Evolutionary conservation across 2,113 vertebrate species (phyloP), one percentile per base, ranked within the genome.

Genomic region (Psettodes erumei): DNA sequence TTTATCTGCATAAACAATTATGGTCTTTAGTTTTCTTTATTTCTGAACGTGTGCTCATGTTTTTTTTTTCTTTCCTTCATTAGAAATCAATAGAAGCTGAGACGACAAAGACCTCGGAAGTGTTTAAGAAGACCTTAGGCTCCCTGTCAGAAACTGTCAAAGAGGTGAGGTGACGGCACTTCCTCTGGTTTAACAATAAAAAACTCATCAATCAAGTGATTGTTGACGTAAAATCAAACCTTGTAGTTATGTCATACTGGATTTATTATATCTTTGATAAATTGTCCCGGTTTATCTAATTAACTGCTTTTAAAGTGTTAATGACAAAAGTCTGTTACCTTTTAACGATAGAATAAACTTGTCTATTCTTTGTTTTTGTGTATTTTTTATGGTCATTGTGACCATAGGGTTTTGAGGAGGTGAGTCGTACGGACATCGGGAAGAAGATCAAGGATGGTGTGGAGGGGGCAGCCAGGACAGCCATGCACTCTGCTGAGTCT

Each of bases 11-110:
- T 42, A 6, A 70, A 9, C 7, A 7, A 11, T 2, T 42, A 16
- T 42, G 15, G 40, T 33, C 0, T 35, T 12, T 11, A 32, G 3
- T 9, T 25, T 40, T 13, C 4, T 37, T 37, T 37, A 66, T 27
- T 80, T 19, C 18, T n/a, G n/a, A n/a, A n/a, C n/a, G n/a, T n/a
- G n/a, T 23, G 16, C 7, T 51, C 3, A 50, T 8, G 8, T 21
- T 23, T 3, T 62, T 5, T 0, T 21, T 48, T 6, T 32, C 12
- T 54, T 73, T 77, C 32, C 67, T 32, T 10, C 5, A 67, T 23
- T 78, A 99, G 97, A 98, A 97, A 98, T 94, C 93, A 21, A 98
- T 99, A 1, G 97, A 99, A 50, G 97, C 97, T 0, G 97, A 99
- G 84, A 98, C 98, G 0, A 93, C 94, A 71, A 96, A 95, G 80